These are phyloP conservation scores for Hydrozoanthus gracilis DNA, from an alignment of 92 coral and sea anemone species.

Conservation along the genomic window DNA sequence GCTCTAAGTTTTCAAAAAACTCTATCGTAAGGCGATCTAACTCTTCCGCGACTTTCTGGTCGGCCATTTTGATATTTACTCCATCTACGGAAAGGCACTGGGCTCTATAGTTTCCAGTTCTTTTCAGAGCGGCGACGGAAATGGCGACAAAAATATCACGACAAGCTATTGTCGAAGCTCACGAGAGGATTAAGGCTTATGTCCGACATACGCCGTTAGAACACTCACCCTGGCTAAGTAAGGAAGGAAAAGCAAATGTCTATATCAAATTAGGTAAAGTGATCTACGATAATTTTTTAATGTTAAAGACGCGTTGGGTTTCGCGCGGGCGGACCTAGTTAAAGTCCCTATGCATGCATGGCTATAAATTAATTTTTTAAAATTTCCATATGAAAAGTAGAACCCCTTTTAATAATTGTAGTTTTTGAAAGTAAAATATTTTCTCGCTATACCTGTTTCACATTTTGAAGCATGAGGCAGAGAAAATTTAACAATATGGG, in stretches of 20 bases:
- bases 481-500: no score
- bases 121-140: neutral
- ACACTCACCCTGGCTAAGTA: constrained; percentile 85
- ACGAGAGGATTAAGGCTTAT: constrained; percentile 58
- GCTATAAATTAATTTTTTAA: no score
- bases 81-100: neutral
- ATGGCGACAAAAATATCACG: neutral
- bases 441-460: no score
- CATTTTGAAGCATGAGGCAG: no score
- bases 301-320: no score
- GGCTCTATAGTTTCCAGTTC: constrained; percentile 28
- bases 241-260: constrained; percentile 59
- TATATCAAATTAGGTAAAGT: constrained; percentile 84
- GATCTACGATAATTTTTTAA: no score
- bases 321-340: no score
- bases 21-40: constrained; percentile 74
- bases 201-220: constrained; percentile 81
- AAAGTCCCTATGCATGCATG: no score
- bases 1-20: constrained; percentile 84
- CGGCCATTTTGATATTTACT: constrained; percentile 76
- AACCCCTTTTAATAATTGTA: no score
- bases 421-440: no score
- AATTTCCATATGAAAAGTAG: no score
- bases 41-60: constrained; percentile 52
- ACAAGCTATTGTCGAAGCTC: constrained; percentile 43